phyloP scores from a whole-genome alignment of 2,888 invertebrate species.

The Dryococelus australis region DNA sequence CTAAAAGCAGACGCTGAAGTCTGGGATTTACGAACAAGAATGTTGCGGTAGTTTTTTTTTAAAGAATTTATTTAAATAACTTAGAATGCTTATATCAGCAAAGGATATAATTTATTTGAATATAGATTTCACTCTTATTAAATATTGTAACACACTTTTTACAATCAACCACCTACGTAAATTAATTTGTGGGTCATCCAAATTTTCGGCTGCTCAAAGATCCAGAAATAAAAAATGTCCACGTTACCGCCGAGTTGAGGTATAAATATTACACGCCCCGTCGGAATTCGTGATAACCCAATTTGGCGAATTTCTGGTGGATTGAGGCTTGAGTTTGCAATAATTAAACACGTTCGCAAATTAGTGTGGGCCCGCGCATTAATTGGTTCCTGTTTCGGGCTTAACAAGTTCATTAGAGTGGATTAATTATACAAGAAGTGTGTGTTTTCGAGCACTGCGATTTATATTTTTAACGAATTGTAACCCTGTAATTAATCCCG shows the following conservation, averaged over 20 bases:
- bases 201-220: not conserved
- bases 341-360: constrained; percentile 10
- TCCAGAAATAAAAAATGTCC: not conserved
- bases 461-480: not conserved
- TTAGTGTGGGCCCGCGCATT: not conserved
- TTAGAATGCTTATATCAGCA: too few species aligned
- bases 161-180: not conserved
- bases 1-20: too few species aligned
- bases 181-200: not conserved
- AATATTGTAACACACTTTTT: too few species aligned
- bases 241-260: not conserved
- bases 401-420: constrained; percentile 11
- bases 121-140: too few species aligned
- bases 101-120: too few species aligned
- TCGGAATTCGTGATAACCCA: not conserved
- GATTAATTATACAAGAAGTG: constrained; percentile 16
- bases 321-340: not conserved
- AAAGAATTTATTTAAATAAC: too few species aligned
- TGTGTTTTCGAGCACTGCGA: not conserved
- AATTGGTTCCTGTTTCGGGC: not conserved
- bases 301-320: not conserved
- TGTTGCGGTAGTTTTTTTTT: too few species aligned
- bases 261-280: not conserved
- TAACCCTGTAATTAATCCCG: not conserved
- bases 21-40: too few species aligned